Percentiles rank a stretch among this genome's conserved stretches.
These are phyloP conservation scores for Orthosia incerta DNA, from an alignment of 2,888 invertebrate genomes.

Conservation along the genomic window DNA sequence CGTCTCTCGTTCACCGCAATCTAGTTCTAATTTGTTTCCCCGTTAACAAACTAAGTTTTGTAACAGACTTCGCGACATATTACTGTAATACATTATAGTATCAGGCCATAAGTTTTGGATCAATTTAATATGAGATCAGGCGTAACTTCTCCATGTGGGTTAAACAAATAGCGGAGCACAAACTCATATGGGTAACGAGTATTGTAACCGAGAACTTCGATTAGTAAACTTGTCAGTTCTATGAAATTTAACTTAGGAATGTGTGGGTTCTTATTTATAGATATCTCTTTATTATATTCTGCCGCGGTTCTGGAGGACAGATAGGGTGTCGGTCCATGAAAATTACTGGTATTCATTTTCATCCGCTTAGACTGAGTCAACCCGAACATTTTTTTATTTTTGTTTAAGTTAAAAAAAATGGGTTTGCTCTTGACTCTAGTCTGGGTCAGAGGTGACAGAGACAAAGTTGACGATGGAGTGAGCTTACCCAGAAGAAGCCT, in stretches of 20 bases:
- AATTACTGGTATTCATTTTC: background rate
- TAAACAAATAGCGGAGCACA: conserved; percentile 56
- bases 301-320: background rate
- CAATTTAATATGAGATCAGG: conserved; percentile 48
- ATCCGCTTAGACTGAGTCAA: background rate
- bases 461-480: too few relatives aligned
- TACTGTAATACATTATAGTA: conserved; percentile 3
- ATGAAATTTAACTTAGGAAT: conserved; percentile 39
- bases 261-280: background rate
- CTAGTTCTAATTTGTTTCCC: background rate
- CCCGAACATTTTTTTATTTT: too few relatives aligned
- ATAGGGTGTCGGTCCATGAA: too few relatives aligned
- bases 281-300: background rate
- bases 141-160: conserved; percentile 54
- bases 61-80: conserved; percentile 1
- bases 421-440: too few relatives aligned
- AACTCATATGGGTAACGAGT: conserved; percentile 51
- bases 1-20: background rate
- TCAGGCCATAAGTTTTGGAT: conserved; percentile 22
- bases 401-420: too few relatives aligned
- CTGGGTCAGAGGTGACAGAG: too few relatives aligned
- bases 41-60: background rate
- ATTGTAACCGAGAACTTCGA: conserved; percentile 54
- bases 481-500: too few relatives aligned
- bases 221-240: conserved; percentile 55